Evolutionary conservation across 2,888 invertebrate genomes (phyloP).

Genomic region (Leptinotarsa peninsularis): DNA sequence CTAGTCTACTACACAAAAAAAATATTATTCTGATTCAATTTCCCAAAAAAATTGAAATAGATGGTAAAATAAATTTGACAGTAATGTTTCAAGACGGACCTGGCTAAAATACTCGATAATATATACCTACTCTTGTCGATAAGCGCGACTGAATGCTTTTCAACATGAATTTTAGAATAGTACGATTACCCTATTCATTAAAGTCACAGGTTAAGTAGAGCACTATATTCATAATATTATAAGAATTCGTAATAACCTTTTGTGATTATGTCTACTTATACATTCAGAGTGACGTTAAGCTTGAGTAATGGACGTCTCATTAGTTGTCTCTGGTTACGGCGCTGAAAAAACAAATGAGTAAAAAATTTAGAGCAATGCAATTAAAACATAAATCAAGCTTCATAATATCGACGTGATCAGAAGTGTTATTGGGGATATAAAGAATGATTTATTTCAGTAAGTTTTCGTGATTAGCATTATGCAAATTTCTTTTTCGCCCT

Average conservation of each 20-base stretch:
- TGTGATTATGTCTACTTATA: slow-evolving; percentile 22
- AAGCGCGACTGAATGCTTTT: background rate
- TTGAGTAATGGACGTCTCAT: slow-evolving; percentile 9
- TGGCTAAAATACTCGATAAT: background rate
- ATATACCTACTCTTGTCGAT: background rate
- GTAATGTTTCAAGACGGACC: background rate
- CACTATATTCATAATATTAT: slow-evolving; percentile 42
- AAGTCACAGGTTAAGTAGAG: slow-evolving; percentile 43
- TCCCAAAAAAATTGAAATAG: background rate
- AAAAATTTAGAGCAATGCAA: background rate
- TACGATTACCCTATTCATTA: slow-evolving; percentile 22
- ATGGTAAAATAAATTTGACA: too few species aligned
- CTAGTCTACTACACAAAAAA: background rate
- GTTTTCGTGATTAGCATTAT: background rate
- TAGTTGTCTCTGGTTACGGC: background rate
- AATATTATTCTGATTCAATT: background rate
- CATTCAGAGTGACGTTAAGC: slow-evolving; percentile 16
- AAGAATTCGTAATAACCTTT: slow-evolving; percentile 37
- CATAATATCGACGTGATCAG: background rate
- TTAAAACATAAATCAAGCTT: slow-evolving; percentile 12
- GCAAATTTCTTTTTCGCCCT: background rate
- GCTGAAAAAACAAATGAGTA: background rate
- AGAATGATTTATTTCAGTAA: slow-evolving; percentile 10
- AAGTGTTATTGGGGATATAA: background rate
- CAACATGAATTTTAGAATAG: background rate